Conservation (phyloP, 2,113 vertebrate genomes). For the Stictonetta naevosa region DNA sequence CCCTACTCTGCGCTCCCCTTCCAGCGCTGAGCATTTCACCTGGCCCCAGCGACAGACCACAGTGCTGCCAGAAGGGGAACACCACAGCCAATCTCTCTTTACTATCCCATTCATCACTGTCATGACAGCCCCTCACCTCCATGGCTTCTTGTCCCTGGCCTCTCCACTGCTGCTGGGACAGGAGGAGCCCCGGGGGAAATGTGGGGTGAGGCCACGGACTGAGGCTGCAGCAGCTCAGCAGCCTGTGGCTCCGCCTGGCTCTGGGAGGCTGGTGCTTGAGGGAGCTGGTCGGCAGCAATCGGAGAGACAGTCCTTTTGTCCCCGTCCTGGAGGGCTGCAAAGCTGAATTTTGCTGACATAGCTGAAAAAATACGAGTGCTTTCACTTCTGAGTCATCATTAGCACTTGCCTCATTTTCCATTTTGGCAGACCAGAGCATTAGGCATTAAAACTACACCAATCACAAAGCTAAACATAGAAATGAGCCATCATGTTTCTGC, state of each 20-base stretch:
- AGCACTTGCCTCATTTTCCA: not conserved
- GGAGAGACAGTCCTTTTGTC: not conserved
- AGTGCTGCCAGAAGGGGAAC: accelerated
- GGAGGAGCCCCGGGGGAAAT: not conserved
- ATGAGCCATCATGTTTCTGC: not conserved
- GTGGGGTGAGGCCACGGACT: not conserved
- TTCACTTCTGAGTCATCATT: not conserved
- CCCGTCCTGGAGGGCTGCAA: not conserved
- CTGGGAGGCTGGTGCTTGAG: not conserved
- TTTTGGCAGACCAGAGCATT: not conserved
- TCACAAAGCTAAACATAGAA: not conserved
- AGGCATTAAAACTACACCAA: not conserved
- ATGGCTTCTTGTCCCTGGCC: too few relatives aligned
- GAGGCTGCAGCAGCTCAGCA: not conserved
- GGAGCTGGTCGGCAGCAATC: not conserved
- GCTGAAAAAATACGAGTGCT: not conserved
- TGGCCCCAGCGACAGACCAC: not conserved
- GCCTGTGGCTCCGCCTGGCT: not conserved
- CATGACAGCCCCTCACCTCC: too few relatives aligned
- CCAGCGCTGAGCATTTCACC: not conserved
- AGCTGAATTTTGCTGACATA: not conserved
- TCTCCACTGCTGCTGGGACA: not conserved
- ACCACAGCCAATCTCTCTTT: not conserved
- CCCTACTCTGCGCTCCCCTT: not conserved
- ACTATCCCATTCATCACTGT: not conserved